phyloP scores from a whole-genome alignment of 1,140 invertebrate genomes.

The Drosophila carrolli region DNA sequence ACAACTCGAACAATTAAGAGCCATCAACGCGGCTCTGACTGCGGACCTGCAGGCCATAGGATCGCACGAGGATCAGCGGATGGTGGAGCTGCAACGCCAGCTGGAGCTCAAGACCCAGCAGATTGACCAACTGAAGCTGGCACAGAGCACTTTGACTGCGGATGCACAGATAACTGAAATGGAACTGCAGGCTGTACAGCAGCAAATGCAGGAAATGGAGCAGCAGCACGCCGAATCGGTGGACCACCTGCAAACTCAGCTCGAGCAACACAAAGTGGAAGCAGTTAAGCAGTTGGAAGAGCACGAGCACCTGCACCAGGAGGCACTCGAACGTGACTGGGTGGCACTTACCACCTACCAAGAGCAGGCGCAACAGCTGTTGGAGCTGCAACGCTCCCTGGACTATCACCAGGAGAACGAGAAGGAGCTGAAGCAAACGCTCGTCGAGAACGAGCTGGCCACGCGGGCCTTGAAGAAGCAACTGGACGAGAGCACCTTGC shows the following conservation, averaged over 20 bases:
- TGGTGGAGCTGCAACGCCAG: conserved; percentile 45
- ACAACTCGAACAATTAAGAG: conserved; percentile 57
- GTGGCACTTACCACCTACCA: conserved; percentile 54
- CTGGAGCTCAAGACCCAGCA: conserved; percentile 53
- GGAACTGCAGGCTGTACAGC: conserved; percentile 76
- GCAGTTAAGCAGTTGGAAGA: conserved; percentile 46
- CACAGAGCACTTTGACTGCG: conserved; percentile 75
- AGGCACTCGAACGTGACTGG: conserved; percentile 64
- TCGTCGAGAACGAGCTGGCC: conserved; percentile 73
- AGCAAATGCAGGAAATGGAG: conserved; percentile 71
- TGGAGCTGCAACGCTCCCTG: conserved; percentile 59
- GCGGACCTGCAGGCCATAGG: conserved; percentile 73
- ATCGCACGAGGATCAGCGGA: conserved; percentile 49
- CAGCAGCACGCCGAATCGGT: conserved; percentile 55
- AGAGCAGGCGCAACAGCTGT: conserved; percentile 56
- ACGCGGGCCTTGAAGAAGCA: conserved; percentile 72
- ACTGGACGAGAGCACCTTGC: conserved; percentile 77
- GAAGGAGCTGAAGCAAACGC: conserved; percentile 71
- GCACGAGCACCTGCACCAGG: conserved; percentile 49
- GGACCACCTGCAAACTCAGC: conserved; percentile 51
- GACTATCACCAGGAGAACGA: conserved; percentile 80
- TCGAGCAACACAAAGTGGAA: conserved; percentile 70
- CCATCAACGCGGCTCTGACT: conserved; percentile 72
- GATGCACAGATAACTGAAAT: conserved; percentile 79
- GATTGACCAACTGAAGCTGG: conserved; percentile 62